phyloP scores from a whole-genome alignment of 2,797 vertebrate genomes.

The Leptoclinus maculatus region DNA sequence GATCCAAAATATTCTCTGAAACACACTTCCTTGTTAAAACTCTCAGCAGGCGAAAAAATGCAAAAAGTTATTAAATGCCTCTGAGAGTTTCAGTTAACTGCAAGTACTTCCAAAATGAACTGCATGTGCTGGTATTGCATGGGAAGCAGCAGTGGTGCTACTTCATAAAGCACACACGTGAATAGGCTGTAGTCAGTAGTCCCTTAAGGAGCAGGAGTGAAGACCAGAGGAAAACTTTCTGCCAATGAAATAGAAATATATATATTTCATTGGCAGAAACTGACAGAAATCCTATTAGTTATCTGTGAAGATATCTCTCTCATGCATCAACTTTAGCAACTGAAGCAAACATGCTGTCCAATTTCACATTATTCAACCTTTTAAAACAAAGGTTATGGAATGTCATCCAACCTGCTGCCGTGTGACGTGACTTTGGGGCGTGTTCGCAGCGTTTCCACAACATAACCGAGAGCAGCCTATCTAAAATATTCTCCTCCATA shows the following conservation, averaged over 20 bases:
- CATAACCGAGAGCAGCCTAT: not conserved
- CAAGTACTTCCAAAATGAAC: conserved; percentile 13
- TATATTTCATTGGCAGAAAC: no score
- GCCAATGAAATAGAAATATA: not conserved
- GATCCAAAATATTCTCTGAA: conserved; percentile 29
- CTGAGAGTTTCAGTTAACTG: conserved; percentile 1
- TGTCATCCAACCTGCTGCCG: not conserved
- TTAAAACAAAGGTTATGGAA: no score
- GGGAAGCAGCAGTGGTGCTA: not conserved
- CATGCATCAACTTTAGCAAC: no score
- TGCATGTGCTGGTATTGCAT: not conserved
- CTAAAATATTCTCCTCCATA: not conserved
- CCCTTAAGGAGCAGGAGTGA: not conserved
- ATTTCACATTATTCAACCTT: not conserved
- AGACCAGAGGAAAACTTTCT: not conserved
- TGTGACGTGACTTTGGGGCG: not conserved
- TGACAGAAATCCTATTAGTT: not conserved
- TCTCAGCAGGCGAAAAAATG: conserved; percentile 1
- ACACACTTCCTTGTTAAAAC: conserved; percentile 19
- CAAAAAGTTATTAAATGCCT: not conserved
- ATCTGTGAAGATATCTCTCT: not conserved
- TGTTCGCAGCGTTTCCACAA: not conserved
- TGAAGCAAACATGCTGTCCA: not conserved
- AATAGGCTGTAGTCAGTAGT: not conserved
- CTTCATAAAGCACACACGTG: not conserved